Conservation (phyloP, 2,888 invertebrate genomes). For the Busseola fusca region DNA sequence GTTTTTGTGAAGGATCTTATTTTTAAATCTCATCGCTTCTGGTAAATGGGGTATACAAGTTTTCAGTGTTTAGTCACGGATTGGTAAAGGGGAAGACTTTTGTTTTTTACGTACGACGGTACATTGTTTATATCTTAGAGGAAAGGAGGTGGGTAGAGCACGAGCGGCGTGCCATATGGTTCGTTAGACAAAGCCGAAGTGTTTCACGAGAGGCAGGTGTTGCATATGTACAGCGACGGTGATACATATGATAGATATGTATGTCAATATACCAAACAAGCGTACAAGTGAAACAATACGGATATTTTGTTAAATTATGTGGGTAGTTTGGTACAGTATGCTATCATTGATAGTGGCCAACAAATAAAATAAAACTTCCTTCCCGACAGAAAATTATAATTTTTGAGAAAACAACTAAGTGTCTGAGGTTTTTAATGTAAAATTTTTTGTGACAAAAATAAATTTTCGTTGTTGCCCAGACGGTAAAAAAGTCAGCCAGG, state of each 20-base stretch:
- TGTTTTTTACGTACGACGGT: conserved; percentile 70
- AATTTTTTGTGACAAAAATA: too few species aligned
- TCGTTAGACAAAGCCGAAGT: conserved; percentile 78
- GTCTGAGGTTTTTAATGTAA: too few species aligned
- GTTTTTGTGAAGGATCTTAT: conserved; percentile 82
- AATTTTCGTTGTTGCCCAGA: too few species aligned
- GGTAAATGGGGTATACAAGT: conserved; percentile 81
- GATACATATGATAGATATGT: conserved; percentile 35
- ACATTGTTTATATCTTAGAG: conserved; percentile 75
- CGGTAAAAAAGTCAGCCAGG: too few species aligned
- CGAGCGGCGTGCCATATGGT: conserved; percentile 83
- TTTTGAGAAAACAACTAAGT: conserved; percentile 22
- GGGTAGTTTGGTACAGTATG: not conserved
- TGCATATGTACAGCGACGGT: conserved; percentile 51
- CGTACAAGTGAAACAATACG: conserved; percentile 24
- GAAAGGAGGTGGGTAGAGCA: conserved; percentile 72
- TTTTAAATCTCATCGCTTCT: conserved; percentile 83
- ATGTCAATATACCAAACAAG: conserved; percentile 46
- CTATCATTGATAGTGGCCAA: not conserved
- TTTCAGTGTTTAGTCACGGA: conserved; percentile 84
- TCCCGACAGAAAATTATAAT: not conserved
- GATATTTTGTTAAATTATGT: conserved; percentile 3
- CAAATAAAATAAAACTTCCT: not conserved
- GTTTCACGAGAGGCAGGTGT: conserved; percentile 75
- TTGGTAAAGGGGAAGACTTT: conserved; percentile 80